phyloP scores from a whole-genome alignment of 2,797 vertebrate species.

The Ciconia nigra region DNA sequence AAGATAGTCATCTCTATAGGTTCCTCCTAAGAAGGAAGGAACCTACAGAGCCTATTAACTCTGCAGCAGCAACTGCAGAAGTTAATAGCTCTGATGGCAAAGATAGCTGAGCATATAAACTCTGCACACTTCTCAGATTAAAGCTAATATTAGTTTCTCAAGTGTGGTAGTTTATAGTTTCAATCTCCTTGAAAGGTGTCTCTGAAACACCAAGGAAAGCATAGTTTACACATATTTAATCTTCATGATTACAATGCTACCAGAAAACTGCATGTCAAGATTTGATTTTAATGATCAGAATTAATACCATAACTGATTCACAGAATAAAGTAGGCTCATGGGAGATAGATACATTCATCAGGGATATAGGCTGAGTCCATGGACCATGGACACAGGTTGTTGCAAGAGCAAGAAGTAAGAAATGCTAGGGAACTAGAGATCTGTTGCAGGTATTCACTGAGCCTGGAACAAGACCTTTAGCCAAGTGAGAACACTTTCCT shows the following conservation, averaged over 20 bases:
- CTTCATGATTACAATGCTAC: background rate
- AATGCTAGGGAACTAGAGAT: background rate
- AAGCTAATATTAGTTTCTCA: background rate
- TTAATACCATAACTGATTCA: background rate
- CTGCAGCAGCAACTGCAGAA: background rate
- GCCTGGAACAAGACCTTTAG: background rate
- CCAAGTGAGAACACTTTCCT: background rate
- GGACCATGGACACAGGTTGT: accelerated
- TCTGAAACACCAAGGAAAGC: background rate
- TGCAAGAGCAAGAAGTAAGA: background rate
- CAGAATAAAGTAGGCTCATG: background rate
- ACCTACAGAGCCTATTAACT: background rate
- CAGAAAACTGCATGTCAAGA: background rate
- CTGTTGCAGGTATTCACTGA: background rate
- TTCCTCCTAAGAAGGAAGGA: background rate
- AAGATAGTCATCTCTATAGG: background rate
- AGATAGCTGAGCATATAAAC: background rate
- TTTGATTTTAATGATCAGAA: background rate
- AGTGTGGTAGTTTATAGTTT: background rate
- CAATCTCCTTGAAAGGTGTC: background rate
- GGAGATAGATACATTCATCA: background rate
- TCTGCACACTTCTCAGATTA: background rate
- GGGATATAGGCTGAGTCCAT: background rate
- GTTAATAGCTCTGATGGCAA: background rate
- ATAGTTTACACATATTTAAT: background rate